These are phyloP conservation scores for Phenacoccus solenopsis DNA, from an alignment of 1,140 invertebrate genomes.

Conservation along the genomic window DNA sequence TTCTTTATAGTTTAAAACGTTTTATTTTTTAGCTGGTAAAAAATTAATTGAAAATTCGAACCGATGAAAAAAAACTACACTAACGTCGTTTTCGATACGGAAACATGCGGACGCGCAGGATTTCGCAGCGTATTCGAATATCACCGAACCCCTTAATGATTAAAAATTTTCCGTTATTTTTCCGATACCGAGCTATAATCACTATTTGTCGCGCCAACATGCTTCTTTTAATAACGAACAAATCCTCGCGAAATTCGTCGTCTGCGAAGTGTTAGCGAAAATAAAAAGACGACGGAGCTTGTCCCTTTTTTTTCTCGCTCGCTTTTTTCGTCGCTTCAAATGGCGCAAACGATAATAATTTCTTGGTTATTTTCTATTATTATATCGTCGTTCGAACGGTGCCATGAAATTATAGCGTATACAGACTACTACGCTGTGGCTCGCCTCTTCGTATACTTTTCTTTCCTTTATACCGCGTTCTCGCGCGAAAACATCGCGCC, in stretches of 20 bases:
- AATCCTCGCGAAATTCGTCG: neutral
- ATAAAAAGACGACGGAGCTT: neutral
- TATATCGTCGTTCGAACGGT: conserved; percentile 1
- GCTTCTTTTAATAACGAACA: neutral
- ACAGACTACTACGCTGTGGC: neutral
- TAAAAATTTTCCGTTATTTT: neutral
- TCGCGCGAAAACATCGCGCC: neutral
- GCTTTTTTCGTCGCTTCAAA: neutral
- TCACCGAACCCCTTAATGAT: neutral
- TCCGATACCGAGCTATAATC: neutral
- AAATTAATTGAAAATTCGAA: neutral
- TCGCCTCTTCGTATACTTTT: too few relatives aligned
- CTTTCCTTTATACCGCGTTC: neutral
- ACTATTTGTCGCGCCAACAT: conserved; percentile 1
- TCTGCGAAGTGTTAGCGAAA: neutral
- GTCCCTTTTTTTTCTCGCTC: neutral
- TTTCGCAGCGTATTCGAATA: neutral
- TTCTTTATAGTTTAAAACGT: neutral
- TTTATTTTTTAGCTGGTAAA: neutral
- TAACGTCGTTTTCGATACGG: neutral
- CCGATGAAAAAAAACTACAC: neutral
- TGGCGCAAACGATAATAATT: neutral
- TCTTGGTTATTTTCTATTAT: conserved; percentile 3
- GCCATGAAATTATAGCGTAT: conserved; percentile 4
- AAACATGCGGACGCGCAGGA: neutral